These are phyloP conservation scores for Heliothis peltigera DNA, from an alignment of 2,888 invertebrate species.

Conservation along the genomic window DNA sequence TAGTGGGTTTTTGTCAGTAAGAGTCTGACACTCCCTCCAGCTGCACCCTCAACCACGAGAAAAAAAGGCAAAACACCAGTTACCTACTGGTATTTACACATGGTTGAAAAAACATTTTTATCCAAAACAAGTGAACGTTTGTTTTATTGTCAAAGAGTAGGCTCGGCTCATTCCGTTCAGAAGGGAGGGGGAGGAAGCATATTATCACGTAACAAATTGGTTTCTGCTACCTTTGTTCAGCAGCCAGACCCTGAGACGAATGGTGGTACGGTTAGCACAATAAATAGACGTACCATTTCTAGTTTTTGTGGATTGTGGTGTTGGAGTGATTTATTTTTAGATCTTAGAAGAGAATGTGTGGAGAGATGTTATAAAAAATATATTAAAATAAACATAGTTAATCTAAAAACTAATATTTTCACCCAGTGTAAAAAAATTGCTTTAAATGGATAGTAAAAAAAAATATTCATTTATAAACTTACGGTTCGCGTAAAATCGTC, in stretches of 20 bases:
- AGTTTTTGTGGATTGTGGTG: background rate
- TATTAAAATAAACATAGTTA: no score
- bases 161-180: slow-evolving; percentile 72
- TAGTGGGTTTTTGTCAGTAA: no score
- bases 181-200: slow-evolving; percentile 74
- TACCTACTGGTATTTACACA: no score
- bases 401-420: no score
- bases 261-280: slow-evolving; percentile 75
- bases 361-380: no score
- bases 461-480: no score
- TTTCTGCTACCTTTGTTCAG: slow-evolving; percentile 89
- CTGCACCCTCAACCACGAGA: no score
- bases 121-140: slow-evolving; percentile 29
- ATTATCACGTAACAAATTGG: slow-evolving; percentile 90
- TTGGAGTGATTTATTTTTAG: background rate
- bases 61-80: background rate
- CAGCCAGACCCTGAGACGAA: slow-evolving; percentile 77
- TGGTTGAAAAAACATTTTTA: slow-evolving; percentile 6
- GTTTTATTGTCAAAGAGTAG: slow-evolving; percentile 50
- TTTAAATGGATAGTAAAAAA: no score
- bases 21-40: no score
- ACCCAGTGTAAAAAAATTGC: no score
- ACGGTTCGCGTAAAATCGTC: background rate
- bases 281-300: slow-evolving; percentile 16
- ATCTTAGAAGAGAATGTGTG: background rate